Percentiles rank a stretch among this genome's conserved stretches.
These are phyloP conservation scores for Carassius auratus DNA, from an alignment of 2,113 vertebrate species.

Conservation along the genomic window DNA sequence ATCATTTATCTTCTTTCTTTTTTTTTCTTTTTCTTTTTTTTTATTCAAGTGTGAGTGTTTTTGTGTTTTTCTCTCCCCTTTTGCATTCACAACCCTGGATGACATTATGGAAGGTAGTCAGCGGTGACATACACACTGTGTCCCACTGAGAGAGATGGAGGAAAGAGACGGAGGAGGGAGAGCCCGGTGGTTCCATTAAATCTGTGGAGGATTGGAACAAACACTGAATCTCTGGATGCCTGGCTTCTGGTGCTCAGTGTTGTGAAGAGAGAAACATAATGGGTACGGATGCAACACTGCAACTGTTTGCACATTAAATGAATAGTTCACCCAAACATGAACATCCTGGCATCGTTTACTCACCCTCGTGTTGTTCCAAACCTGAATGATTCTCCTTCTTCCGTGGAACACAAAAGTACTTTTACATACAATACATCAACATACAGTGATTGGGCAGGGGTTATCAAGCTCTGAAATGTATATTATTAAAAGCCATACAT, in stretches of 20 bases:
- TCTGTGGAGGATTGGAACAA: background rate
- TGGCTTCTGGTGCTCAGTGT: background rate
- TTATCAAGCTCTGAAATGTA: background rate
- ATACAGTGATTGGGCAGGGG: too few species aligned
- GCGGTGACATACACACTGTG: slow-evolving; percentile 57
- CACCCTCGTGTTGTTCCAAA: background rate
- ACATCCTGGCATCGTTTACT: too few species aligned
- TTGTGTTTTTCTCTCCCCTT: background rate
- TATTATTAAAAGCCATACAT: background rate
- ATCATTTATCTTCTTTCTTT: background rate
- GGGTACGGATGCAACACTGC: background rate
- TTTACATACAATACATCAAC: background rate
- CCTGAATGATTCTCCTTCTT: background rate
- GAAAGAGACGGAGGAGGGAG: background rate
- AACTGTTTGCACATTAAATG: background rate
- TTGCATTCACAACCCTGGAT: slow-evolving; percentile 21
- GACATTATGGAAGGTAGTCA: slow-evolving; percentile 46
- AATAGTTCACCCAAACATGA: background rate
- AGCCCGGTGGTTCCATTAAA: background rate
- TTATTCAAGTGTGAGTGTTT: background rate
- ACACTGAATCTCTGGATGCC: background rate
- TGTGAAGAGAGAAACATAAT: background rate
- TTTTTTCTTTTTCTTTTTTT: too few species aligned
- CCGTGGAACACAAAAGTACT: background rate
- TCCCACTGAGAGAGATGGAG: slow-evolving; percentile 17